These are phyloP conservation scores for Myiagra hebetior DNA, from an alignment of 2,113 vertebrate species.

Conservation along the genomic window DNA sequence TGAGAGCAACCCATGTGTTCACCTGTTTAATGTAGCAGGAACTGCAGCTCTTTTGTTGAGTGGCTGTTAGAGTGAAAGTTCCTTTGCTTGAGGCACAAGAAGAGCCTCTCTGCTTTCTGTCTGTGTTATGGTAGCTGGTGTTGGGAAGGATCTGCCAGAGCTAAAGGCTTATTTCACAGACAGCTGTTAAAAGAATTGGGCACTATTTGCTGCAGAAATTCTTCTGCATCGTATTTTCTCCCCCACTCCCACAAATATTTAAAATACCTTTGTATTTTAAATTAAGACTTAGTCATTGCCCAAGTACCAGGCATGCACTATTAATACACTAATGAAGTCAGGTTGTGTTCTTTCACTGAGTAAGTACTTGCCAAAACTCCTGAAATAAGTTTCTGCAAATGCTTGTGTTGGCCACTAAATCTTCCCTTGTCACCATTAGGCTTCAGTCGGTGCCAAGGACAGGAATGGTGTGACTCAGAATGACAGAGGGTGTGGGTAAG, in stretches of 20 bases:
- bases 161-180: background rate
- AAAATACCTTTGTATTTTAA: constrained; percentile 46
- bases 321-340: constrained; percentile 46
- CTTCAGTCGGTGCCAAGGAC: background rate
- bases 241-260: constrained; percentile 11
- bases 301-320: constrained; percentile 2
- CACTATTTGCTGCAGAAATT: background rate
- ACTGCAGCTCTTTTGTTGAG: background rate
- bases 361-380: constrained; percentile 22
- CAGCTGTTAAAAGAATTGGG: background rate
- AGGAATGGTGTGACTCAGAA: rapidly evolving
- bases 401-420: background rate
- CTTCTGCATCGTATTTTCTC: background rate
- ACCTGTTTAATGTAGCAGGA: background rate
- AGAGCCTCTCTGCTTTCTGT: background rate
- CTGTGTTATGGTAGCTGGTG: background rate
- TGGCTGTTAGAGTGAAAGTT: background rate
- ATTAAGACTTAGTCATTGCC: constrained; percentile 5
- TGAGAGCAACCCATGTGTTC: background rate
- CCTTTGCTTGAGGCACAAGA: background rate
- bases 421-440: background rate
- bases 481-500: background rate
- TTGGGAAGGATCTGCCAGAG: background rate
- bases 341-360: background rate
- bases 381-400: background rate